Base-by-base conservation (phyloP, 1,140 invertebrate species). In the Schlechtendalia chinensis region DNA sequence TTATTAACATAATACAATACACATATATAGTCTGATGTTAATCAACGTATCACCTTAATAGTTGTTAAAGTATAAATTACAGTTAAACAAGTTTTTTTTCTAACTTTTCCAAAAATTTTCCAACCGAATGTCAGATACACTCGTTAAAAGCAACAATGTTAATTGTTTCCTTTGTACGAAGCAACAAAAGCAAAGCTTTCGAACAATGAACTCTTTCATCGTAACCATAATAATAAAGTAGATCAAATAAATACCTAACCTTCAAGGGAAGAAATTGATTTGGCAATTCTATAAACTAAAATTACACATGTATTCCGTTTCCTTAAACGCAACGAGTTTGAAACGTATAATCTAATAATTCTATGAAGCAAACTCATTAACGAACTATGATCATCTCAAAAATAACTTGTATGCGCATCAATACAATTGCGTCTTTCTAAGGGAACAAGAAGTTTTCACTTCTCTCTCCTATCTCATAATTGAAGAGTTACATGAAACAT, bases 131-230 rank as follows among this genome's bases (percentile, higher is more conserved):
- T 69, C 65, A 22, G 22, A 5, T 0, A 14, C 65, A 47, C 45
- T 47, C 32, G 47, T 69, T 22, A 69, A 67, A 69, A 5, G 39
- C n/a, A 47, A 24, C 65, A 47, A 69, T 24, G 65, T 45, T 69
- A 69, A 69, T 69, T 69, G 65, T 69, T 69, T 69, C 65, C 65
- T 69, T 69, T 69, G n/a, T 24, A 47, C 14, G 5, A 5, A 6
- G 16, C 12, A 16, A 69, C 32, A 69, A 69, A 45, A 69, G n/a
- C n/a, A 14, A 47, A 67, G 11, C n/a, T 45, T 69, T 47, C 47
- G 39, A 39, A 69, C 39, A 6, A 10, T 24, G 14, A 65, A 17
- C 65, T 24, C 1, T 69, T 67, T 10, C 65, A 5, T 39, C 19
- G 12, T 39, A 65, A 39, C 19, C 39, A 45, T 69, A 69, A 69